Conservation (phyloP, 2,113 vertebrate species). For the Neofelis nebulosa region DNA sequence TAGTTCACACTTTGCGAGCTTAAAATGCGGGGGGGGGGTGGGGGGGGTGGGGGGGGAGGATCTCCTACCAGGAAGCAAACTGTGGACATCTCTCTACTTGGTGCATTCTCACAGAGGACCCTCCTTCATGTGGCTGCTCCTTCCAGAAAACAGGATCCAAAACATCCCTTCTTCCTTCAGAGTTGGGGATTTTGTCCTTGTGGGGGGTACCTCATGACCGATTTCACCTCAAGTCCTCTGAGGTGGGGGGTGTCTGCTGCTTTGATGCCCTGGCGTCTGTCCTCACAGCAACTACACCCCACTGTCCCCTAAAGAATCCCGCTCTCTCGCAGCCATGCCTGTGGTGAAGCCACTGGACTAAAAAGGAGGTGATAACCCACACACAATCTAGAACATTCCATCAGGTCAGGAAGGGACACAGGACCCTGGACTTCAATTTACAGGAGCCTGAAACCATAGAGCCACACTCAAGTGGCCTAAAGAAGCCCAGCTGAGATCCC, state of each 20-base stretch:
- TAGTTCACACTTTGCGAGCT: neutral
- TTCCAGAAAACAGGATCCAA: neutral
- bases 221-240: neutral
- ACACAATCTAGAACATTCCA: neutral
- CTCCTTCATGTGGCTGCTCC: neutral
- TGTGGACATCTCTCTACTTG: neutral
- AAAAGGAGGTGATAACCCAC: neutral
- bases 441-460: neutral
- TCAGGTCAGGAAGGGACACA: neutral
- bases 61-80: neutral
- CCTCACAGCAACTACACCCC: neutral
- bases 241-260: neutral
- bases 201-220: neutral
- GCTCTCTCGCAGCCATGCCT: neutral
- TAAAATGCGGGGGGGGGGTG: neutral
- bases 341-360: neutral
- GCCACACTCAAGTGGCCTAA: neutral
- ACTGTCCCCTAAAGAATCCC: neutral
- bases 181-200: neutral
- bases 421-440: neutral
- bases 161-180: neutral
- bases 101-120: neutral
- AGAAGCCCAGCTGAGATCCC: neutral
- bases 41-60: neutral
- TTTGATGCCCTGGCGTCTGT: neutral